Base-by-base conservation (phyloP, 2,797 vertebrate genomes). In the Enteromius trimaculatus region DNA sequence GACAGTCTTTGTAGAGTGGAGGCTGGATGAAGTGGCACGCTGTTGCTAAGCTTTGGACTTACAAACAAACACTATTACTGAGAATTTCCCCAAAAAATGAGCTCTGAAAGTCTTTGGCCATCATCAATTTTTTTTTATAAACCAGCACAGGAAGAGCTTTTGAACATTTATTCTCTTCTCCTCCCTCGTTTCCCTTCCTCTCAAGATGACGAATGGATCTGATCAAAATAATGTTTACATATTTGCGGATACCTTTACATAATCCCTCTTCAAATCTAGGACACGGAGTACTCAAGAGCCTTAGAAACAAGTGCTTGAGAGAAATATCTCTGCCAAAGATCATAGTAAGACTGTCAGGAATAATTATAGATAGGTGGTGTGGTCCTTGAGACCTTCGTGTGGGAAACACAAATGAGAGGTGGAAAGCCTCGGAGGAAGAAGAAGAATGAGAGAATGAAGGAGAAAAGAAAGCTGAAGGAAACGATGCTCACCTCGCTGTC, bases 401-500 rank as follows among this genome's bases (percentile, higher is more conserved):
- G 13, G 37, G 34, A 39, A 39, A 66, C 47, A 37, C 34, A 75
- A 68, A 72, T 29, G 39, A 29, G 2, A 5, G 2, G 19, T 14
- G 4, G 31, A 78, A 64, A 16, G 3, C 39, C 37, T 55, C 11
- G 7, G 5, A 44, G 7, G 19, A 69, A 31, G 51, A 68, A n/a
- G 26, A 53, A 49, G 31, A 14, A 53, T 11, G 29, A 68, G 17
- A 65, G 34, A 47, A 23, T 49, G 4, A 75, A 26, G 17, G 4
- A 31, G 65, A 68, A 39, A 44, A 44, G 29, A 13, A 75, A 17
- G 51, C 16, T 69, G 6, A 55, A 80, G 78, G 74, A 39, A 82
- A 37, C 75, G 4, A 82, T 21, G 88, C 95, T 96, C 92, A 95
- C 98, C 96, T 99, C 98, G 6, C 97, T 99, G 95, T 99, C 98